Percentiles rank a stretch among this genome's conserved stretches.
Evolutionary conservation across 2,113 vertebrate genomes (phyloP).

Genomic region (Hymenochirus boettgeri): DNA sequence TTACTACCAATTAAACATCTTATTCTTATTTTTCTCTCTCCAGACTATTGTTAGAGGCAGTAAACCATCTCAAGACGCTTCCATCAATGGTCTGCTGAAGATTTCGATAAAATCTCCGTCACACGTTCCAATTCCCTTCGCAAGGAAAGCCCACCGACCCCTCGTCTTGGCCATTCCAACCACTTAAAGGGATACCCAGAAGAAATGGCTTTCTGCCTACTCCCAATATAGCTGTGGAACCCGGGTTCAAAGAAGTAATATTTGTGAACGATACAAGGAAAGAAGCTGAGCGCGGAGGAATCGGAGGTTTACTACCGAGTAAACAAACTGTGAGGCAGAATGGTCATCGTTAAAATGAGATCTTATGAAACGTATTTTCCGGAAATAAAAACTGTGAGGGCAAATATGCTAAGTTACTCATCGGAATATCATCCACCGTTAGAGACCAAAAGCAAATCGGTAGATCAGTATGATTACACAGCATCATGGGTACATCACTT

Average conservation of each 20-base stretch:
- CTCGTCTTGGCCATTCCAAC: conserved; percentile 73
- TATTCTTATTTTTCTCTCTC: conserved; percentile 49
- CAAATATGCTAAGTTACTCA: conserved; percentile 75
- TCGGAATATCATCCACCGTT: conserved; percentile 81
- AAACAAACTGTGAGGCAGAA: conserved; percentile 76
- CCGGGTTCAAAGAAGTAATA: conserved; percentile 73
- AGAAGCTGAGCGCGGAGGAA: conserved; percentile 70
- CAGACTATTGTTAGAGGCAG: conserved; percentile 96
- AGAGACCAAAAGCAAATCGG: conserved; percentile 75
- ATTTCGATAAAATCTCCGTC: conserved; percentile 96
- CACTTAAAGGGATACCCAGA: conserved; percentile 62
- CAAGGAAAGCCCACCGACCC: conserved; percentile 89
- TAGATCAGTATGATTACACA: conserved; percentile 71
- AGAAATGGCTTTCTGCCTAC: conserved; percentile 88
- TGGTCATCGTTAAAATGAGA: conserved; percentile 72
- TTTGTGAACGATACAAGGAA: conserved; percentile 64
- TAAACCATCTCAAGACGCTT: conserved; percentile 84
- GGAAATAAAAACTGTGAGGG: conserved; percentile 77
- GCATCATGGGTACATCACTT: conserved; percentile 65
- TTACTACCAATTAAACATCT: no score
- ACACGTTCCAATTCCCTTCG: conserved; percentile 95
- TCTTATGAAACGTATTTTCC: conserved; percentile 75
- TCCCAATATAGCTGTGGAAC: conserved; percentile 90
- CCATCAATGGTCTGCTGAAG: conserved; percentile 93
- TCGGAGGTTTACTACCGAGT: conserved; percentile 71